These are phyloP conservation scores for Chrysopilus asiliformis DNA, from an alignment of 2,888 invertebrate genomes.

Conservation along the genomic window DNA sequence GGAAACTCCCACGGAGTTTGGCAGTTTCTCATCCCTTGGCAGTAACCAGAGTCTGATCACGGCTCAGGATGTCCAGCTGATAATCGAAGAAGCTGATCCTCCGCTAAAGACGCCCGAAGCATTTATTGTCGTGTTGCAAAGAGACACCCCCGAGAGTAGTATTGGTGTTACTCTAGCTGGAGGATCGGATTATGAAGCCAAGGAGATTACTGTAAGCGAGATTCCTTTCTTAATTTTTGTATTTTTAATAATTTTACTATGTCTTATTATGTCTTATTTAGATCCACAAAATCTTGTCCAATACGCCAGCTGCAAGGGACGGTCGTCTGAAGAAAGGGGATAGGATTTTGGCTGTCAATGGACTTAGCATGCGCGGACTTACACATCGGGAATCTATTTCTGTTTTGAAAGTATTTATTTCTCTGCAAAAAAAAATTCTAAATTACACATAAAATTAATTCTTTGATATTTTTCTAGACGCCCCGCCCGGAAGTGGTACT, in stretches of 20 bases:
- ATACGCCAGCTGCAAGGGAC: slow-evolving; percentile 76
- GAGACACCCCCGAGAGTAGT: slow-evolving; percentile 56
- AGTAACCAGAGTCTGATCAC: slow-evolving; percentile 37
- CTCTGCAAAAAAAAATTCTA: slow-evolving; percentile 5
- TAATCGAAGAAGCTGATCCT: slow-evolving; percentile 53
- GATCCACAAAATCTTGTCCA: slow-evolving; percentile 77
- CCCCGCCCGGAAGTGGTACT: slow-evolving; percentile 67
- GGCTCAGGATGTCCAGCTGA: slow-evolving; percentile 44
- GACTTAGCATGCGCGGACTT: slow-evolving; percentile 64
- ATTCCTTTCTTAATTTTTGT: slow-evolving; percentile 7
- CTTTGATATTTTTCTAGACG: slow-evolving; percentile 38
- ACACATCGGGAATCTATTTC: slow-evolving; percentile 79
- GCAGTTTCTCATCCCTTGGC: slow-evolving; percentile 36
- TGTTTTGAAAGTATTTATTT: slow-evolving; percentile 58
- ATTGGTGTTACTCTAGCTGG: slow-evolving; percentile 81
- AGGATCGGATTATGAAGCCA: slow-evolving; percentile 80
- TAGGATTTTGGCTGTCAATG: slow-evolving; percentile 79
- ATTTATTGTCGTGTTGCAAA: slow-evolving; percentile 49
- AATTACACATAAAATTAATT: slow-evolving; percentile 10
- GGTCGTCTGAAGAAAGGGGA: slow-evolving; percentile 78
- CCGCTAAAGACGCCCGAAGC: slow-evolving; percentile 48
- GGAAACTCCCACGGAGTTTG: slow-evolving; percentile 34
- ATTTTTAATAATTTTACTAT: background rate
- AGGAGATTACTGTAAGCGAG: slow-evolving; percentile 69
- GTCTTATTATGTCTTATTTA: slow-evolving; percentile 31